Conservation (phyloP, 2,113 vertebrate species). For the Poeciliopsis prolifica region DNA sequence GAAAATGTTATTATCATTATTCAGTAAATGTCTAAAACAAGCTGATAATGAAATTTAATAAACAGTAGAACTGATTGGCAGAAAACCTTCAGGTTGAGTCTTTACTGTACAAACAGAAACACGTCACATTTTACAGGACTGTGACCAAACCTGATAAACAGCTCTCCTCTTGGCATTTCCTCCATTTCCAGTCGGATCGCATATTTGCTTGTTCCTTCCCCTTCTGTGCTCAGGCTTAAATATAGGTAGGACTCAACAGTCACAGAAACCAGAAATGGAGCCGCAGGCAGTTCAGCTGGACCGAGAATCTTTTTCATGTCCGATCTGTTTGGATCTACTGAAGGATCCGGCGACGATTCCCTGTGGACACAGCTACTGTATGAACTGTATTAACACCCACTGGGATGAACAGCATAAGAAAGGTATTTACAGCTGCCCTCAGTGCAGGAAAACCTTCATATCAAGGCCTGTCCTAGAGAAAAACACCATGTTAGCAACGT, state of each 20-base stretch:
- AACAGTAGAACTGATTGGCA: not conserved
- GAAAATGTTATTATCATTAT: no score
- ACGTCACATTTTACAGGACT: not conserved
- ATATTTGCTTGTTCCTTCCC: not conserved
- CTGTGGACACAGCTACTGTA: conserved; percentile 36
- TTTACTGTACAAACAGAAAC: not conserved
- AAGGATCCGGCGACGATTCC: conserved; percentile 21
- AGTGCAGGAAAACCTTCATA: not conserved
- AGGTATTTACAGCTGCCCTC: conserved; percentile 3
- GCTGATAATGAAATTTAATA: not conserved
- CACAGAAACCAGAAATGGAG: not conserved
- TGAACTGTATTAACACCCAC: conserved; percentile 14
- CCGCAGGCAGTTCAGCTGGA: conserved; percentile 1
- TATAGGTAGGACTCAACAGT: not conserved
- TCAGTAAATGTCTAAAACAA: no score
- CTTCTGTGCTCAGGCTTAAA: not conserved
- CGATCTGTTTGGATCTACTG: not conserved
- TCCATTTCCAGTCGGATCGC: not conserved
- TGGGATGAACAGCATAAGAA: not conserved
- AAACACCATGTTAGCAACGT: not conserved
- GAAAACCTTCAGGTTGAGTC: not conserved
- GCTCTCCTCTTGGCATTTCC: no score
- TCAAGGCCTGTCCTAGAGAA: not conserved
- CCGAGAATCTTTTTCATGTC: not conserved
- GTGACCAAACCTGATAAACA: not conserved